Percentiles rank a stretch among this genome's conserved stretches.
These are phyloP conservation scores for Hyposoter didymator DNA, from an alignment of 2,888 invertebrate genomes.

Conservation along the genomic window DNA sequence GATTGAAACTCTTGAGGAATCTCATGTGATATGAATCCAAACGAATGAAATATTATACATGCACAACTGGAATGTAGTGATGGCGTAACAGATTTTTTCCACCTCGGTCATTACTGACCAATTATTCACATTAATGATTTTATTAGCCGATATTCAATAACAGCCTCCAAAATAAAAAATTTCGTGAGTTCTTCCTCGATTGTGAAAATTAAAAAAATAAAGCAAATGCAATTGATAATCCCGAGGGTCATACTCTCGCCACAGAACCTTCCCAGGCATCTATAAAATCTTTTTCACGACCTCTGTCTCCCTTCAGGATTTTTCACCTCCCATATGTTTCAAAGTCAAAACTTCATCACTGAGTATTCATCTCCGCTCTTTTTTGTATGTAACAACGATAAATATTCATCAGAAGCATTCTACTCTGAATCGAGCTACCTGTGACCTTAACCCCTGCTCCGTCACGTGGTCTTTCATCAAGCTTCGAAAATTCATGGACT, in stretches of 20 bases:
- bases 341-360: neutral
- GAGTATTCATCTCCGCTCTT: neutral
- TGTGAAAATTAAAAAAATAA: neutral
- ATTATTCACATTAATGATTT: neutral
- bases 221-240: neutral
- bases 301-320: neutral
- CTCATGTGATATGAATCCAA: neutral
- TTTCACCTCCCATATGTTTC: conserved; percentile 14
- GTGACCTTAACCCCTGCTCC: conserved; percentile 4
- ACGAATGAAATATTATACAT: conserved; percentile 14
- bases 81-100: conserved; percentile 11
- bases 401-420: conserved; percentile 7
- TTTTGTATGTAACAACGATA: conserved; percentile 7
- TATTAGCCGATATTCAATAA: neutral
- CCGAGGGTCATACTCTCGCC: neutral
- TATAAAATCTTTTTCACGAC: neutral
- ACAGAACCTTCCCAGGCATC: conserved; percentile 1
- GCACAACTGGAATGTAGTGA: neutral
- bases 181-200: neutral
- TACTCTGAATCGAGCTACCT: neutral
- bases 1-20: conserved; percentile 17
- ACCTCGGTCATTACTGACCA: neutral
- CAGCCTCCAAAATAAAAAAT: neutral
- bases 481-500: neutral
- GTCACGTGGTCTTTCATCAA: neutral